Percentiles rank a stretch among this genome's conserved stretches.
phyloP scores from a whole-genome alignment of 2,888 invertebrate genomes.

The Pachydiplax longipennis region DNA sequence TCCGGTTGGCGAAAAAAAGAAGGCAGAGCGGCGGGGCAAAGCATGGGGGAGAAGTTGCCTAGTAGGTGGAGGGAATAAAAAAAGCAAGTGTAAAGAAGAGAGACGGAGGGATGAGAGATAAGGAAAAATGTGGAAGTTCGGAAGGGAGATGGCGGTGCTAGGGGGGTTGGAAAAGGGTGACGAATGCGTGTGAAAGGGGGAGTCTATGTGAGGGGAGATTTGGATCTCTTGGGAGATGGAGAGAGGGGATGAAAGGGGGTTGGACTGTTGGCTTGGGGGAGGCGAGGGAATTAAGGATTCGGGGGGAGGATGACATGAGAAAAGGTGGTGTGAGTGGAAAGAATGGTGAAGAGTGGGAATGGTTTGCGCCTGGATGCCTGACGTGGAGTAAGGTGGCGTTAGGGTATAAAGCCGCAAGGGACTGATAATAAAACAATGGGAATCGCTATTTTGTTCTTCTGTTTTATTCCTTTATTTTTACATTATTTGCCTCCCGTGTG shows the following conservation, averaged over 20 bases:
- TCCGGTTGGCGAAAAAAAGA: slow-evolving; percentile 19
- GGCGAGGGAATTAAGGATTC: not conserved
- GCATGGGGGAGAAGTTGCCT: not conserved
- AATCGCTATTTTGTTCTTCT: not conserved
- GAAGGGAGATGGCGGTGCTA: not conserved
- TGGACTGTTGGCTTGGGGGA: not conserved
- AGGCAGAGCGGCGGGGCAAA: not conserved
- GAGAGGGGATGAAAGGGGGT: not conserved
- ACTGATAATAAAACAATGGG: slow-evolving; percentile 1
- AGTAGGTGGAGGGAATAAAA: not conserved
- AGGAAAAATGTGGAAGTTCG: not conserved
- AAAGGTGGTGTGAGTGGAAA: not conserved
- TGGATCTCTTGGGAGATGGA: not conserved
- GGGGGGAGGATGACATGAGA: not conserved
- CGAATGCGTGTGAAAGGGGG: not conserved
- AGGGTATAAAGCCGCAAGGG: not conserved
- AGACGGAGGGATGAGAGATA: not conserved
- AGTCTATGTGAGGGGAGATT: not conserved
- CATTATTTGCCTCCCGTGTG: not conserved
- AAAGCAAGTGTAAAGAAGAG: not conserved
- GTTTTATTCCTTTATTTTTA: not conserved
- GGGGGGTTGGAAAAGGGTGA: not conserved
- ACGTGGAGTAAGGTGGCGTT: not conserved
- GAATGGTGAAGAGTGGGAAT: not conserved
- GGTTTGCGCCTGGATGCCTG: not conserved